Evolutionary conservation across 2,888 invertebrate species (phyloP), one percentile per base, ranked within the genome.

Genomic region (Plebejus anna): DNA sequence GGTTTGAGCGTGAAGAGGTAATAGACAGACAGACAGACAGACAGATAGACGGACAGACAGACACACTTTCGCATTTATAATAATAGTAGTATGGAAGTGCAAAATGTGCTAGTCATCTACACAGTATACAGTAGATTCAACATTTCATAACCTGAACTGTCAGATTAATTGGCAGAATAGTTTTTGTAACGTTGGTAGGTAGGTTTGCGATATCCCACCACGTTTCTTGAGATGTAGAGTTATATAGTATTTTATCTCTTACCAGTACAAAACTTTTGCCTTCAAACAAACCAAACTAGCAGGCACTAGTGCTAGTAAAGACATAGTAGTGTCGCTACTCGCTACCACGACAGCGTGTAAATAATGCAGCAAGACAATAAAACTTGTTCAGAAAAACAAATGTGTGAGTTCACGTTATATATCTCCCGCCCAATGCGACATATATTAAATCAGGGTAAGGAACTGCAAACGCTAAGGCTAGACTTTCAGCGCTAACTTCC

Each of bases 391-490:
- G 51, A 73, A 73, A 73, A 73, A 73, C 73, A 73, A 73, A 73
- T 73, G 73, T 28, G 28, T 51, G 16, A 13, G 51, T 55, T 73
- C 22, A 11, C 13, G 73, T 73, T 73, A 73, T 73, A 73, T 73
- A 73, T 73, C 73, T 73, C 4, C n/a, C 42, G 47, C 22, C 73
- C 51, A 73, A 28, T 55, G 55, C 51, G 47, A 73, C 73, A 73
- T 73, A 55, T 55, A 73, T 73, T 73, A 73, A 55, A 55, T 72
- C 72, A 72, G 47, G 55, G 73, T 73, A 55, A 73, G 73, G 73
- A 32, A 73, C 73, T 55, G 47, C 32, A 13, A 55, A 32, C 47
- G 13, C 32, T 32, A 28, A 55, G 73, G 51, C 51, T 22, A 42
- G n/a, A 42, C 42, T 71, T 71, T 71, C 71, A 71, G 28, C 32